Percentiles rank a stretch among this genome's conserved stretches.
phyloP scores from a whole-genome alignment of 2,797 vertebrate genomes.

The Parauchenoglanis punctatus region DNA sequence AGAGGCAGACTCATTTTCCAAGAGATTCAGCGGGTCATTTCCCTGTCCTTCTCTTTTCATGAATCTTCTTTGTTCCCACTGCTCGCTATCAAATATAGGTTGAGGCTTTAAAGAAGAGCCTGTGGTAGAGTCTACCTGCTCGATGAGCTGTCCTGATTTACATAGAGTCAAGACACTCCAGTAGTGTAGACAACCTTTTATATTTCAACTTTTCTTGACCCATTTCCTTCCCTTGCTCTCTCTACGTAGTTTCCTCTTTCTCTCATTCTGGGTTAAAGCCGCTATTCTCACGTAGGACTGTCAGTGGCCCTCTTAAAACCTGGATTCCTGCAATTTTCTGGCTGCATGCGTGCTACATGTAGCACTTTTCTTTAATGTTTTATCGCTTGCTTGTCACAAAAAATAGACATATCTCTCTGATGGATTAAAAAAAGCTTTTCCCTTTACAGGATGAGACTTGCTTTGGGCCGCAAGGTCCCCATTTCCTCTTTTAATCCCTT shows the following conservation, averaged over 20 bases:
- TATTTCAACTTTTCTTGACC: constrained; percentile 40
- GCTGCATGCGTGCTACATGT: constrained; percentile 18
- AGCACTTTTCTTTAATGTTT: constrained; percentile 38
- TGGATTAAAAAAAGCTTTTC: constrained; percentile 28
- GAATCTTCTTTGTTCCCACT: constrained; percentile 6
- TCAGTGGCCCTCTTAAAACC: background rate
- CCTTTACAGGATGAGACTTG: background rate
- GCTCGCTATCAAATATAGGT: constrained; percentile 16
- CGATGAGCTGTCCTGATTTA: background rate
- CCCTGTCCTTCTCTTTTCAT: background rate
- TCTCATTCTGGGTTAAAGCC: constrained; percentile 24
- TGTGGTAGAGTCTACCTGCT: background rate
- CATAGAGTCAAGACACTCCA: background rate
- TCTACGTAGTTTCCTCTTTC: background rate
- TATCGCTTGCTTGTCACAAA: constrained; percentile 40
- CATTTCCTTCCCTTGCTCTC: constrained; percentile 7
- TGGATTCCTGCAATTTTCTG: background rate
- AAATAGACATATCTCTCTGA: constrained; percentile 13
- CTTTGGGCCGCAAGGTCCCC: constrained; percentile 25
- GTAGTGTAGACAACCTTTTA: constrained; percentile 10
- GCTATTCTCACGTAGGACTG: background rate
- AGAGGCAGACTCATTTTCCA: background rate
- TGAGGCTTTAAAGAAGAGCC: constrained; percentile 17
- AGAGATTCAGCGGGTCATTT: background rate
- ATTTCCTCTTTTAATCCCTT: constrained; percentile 26